Evolutionary conservation across 1,140 invertebrate genomes (phyloP), one percentile per base, ranked within the genome.

Genomic region (Dreissena polymorpha): DNA sequence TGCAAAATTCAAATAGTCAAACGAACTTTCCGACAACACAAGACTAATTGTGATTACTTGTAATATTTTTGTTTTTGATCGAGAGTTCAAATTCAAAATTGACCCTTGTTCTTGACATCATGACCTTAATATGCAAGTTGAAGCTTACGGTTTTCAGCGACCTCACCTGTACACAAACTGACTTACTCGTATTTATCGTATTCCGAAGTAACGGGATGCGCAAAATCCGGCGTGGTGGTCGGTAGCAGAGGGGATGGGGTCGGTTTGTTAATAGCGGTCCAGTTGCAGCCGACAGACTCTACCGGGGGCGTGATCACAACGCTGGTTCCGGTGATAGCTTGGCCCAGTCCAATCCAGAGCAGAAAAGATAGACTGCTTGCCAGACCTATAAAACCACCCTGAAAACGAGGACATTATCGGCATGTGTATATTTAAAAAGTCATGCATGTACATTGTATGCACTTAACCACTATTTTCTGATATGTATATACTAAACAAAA

Each of bases 271-370:
- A 69, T 69, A 18, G 63, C 57, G 16, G 65, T 85, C 49, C 65
- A 86, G 65, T 55, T 77, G 55, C 80, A 95, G 14, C 60, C 70
- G 27, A 50, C 64, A 16, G 57, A 85, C 10, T 23, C 65, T 94
- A 95, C 16, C 94, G 0, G 95, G 94, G 89, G 84, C 63, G 67
- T 85, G 29, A 13, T 82, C 51, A 25, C 64, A 39, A 86, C 70
- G 96, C 96, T 86, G 65, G 95, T 94, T 89, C 96, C 95, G 14
- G 95, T 95, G 0, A 95, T 93, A 90, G 97, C 96, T 0, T 96
- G 95, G 10, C 96, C 96, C 18, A 97, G 93, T 0, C 96, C 96
- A 21, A 97, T 95, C 96, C 96, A 97, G 0, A 95, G 94, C 3
- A 96, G 95, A 3, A 97, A 92, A 13, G 94, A 88, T 0, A 97